These are phyloP conservation scores for Astatotilapia flaviijosephi DNA, from an alignment of 2,113 vertebrate species.

Conservation along the genomic window DNA sequence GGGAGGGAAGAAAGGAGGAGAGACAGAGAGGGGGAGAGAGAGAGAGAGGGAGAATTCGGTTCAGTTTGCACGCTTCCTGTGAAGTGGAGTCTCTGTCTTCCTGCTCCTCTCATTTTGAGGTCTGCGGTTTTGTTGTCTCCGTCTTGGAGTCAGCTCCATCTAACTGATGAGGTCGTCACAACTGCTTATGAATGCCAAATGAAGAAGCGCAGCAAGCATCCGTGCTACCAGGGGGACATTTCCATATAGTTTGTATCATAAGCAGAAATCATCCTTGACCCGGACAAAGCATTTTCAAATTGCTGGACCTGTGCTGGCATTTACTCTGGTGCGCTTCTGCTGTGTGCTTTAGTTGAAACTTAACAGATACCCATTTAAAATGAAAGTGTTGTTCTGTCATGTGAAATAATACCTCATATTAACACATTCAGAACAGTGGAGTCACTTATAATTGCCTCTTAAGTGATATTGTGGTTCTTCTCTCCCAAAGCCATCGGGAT, in stretches of 20 bases:
- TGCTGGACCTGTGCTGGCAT: background rate
- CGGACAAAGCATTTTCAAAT: slow-evolving; percentile 16
- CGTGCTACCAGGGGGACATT: slow-evolving; percentile 16
- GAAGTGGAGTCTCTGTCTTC: slow-evolving; percentile 62
- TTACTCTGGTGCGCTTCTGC: background rate
- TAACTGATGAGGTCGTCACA: slow-evolving; percentile 74
- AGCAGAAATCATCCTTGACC: slow-evolving; percentile 45
- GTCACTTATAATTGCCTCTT: slow-evolving; percentile 15
- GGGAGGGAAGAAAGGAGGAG: slow-evolving; percentile 43
- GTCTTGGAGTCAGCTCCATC: slow-evolving; percentile 62
- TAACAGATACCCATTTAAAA: background rate
- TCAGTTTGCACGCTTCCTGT: slow-evolving; percentile 52
- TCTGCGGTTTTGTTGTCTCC: slow-evolving; percentile 67
- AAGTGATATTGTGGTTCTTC: slow-evolving; percentile 23
- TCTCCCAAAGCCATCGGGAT: background rate
- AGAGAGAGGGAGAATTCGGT: slow-evolving; percentile 23
- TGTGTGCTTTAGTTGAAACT: background rate
- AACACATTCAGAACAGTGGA: slow-evolving; percentile 8
- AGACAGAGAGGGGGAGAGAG: slow-evolving; percentile 13
- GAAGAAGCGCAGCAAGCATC: slow-evolving; percentile 25
- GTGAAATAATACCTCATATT: background rate
- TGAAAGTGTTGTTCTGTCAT: background rate
- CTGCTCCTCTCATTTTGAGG: slow-evolving; percentile 66
- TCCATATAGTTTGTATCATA: slow-evolving; percentile 48
- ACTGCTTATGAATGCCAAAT: slow-evolving; percentile 60